These are phyloP conservation scores for Tympanuchus pallidicinctus DNA, from an alignment of 2,113 vertebrate genomes.

Conservation along the genomic window DNA sequence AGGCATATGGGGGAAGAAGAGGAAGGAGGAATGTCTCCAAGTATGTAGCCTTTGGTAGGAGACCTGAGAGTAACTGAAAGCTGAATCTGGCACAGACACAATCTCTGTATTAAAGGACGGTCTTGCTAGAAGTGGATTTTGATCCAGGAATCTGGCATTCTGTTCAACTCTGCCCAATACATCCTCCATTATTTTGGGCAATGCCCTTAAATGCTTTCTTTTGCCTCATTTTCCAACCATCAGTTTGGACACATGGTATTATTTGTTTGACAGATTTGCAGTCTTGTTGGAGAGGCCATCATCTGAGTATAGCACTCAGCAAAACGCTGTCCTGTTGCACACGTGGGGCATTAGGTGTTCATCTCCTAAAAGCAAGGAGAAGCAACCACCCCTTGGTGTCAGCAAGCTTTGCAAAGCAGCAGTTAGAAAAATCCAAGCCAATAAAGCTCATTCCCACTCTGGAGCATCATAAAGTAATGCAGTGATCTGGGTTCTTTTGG, in stretches of 20 bases:
- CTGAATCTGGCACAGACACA: background rate
- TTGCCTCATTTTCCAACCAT: background rate
- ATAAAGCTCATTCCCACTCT: background rate
- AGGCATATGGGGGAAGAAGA: background rate
- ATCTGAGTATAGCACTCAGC: background rate
- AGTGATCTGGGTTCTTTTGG: background rate
- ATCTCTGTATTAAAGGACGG: background rate
- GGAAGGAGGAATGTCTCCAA: background rate
- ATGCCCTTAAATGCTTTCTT: background rate
- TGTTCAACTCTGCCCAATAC: background rate
- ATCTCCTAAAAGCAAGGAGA: background rate
- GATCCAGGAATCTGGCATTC: background rate
- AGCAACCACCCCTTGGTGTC: background rate
- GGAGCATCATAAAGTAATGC: background rate
- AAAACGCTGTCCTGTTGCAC: background rate
- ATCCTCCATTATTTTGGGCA: background rate
- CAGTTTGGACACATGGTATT: background rate
- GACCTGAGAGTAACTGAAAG: background rate
- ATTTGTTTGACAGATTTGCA: background rate
- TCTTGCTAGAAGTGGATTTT: background rate
- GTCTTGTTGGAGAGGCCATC: background rate
- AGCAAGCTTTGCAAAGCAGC: background rate
- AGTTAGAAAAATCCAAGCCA: background rate
- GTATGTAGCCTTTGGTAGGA: background rate
- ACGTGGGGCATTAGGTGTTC: background rate